Evolutionary conservation across 2,113 vertebrate genomes (phyloP).

Genomic region (Hemibagrus wyckioides): DNA sequence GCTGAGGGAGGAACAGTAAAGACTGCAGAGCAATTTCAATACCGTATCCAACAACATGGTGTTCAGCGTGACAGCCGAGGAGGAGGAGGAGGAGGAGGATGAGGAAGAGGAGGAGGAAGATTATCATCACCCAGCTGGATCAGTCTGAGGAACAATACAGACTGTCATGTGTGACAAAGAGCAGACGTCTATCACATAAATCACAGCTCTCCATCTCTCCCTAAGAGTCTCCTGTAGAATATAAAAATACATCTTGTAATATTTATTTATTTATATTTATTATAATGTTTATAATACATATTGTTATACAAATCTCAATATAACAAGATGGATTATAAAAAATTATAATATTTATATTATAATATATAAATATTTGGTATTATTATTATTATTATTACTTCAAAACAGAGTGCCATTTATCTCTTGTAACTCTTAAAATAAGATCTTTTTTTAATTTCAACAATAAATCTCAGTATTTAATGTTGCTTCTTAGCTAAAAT

Average conservation of each 20-base stretch:
- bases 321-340: too few relatives aligned
- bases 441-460: background rate
- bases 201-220: background rate
- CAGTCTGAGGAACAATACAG: background rate
- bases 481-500: background rate
- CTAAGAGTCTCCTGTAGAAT: background rate
- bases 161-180: background rate
- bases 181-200: background rate
- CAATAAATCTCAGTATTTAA: background rate
- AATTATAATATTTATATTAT: too few relatives aligned
- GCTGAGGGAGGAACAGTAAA: slow-evolving; percentile 37
- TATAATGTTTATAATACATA: too few relatives aligned
- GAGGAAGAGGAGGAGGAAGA: background rate
- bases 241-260: background rate
- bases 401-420: background rate
- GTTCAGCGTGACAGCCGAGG: slow-evolving; percentile 39
- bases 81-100: slow-evolving; percentile 33
- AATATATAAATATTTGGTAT: background rate
- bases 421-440: background rate
- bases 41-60: slow-evolving; percentile 21
- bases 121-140: background rate
- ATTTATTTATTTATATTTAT: background rate
- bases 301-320: too few relatives aligned
- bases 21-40: slow-evolving; percentile 29
- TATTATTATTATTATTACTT: background rate